phyloP scores from a whole-genome alignment of 2,888 invertebrate genomes.

The Lucinisca nassula region DNA sequence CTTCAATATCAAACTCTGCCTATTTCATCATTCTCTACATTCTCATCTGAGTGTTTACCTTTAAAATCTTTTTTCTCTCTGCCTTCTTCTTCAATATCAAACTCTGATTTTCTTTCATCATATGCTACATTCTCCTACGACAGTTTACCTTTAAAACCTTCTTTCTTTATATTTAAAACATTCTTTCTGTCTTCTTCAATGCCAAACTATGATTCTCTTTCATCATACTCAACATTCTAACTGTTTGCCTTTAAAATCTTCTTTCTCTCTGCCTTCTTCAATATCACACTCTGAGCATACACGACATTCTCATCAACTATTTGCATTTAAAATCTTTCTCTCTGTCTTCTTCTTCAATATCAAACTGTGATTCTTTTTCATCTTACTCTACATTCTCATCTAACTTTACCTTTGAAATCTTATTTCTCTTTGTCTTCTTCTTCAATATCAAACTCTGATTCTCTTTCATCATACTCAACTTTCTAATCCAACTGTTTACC shows the following conservation, averaged over 20 bases:
- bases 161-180: slow-evolving; percentile 91
- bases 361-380: too few species aligned
- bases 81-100: slow-evolving; percentile 99
- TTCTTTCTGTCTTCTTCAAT: slow-evolving; percentile 98
- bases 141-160: slow-evolving; percentile 87
- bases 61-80: slow-evolving; percentile 87
- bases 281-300: slow-evolving; percentile 99
- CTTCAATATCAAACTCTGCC: slow-evolving; percentile 99
- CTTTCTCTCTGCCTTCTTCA: slow-evolving; percentile 93
- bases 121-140: slow-evolving; percentile 99
- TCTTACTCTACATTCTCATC: too few species aligned
- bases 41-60: too few species aligned
- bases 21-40: too few species aligned
- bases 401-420: slow-evolving; percentile 87
- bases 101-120: slow-evolving; percentile 99
- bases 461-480: slow-evolving; percentile 99
- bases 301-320: slow-evolving; percentile 99
- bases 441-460: slow-evolving; percentile 99
- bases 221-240: slow-evolving; percentile 99
- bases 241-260: slow-evolving; percentile 87
- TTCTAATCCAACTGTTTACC: slow-evolving; percentile 99
- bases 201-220: slow-evolving; percentile 99
- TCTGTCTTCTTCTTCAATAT: too few species aligned
- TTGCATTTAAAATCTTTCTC: too few species aligned
- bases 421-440: slow-evolving; percentile 94